phyloP scores from a whole-genome alignment of 2,888 invertebrate genomes.

The Rosalia funebris region DNA sequence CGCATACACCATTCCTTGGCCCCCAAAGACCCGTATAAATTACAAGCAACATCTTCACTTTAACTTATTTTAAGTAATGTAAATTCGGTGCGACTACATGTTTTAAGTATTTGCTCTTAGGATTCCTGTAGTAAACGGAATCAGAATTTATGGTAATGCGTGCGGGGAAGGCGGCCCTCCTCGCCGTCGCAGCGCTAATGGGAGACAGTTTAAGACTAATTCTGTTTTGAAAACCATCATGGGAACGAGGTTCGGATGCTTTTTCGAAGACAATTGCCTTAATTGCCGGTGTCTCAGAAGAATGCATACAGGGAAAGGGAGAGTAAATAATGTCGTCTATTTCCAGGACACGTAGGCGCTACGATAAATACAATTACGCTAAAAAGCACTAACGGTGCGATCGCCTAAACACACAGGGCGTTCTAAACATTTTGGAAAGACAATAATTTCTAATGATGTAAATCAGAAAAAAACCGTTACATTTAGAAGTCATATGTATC shows the following conservation, averaged over 20 bases:
- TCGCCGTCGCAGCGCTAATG: slow-evolving; percentile 19
- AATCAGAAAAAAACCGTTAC: too few relatives aligned
- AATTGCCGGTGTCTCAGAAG: neutral
- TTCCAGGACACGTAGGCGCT: too few relatives aligned
- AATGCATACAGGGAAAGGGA: neutral
- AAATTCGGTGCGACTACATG: slow-evolving; percentile 43
- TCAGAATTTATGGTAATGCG: slow-evolving; percentile 33
- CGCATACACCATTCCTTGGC: too few relatives aligned
- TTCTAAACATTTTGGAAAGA: too few relatives aligned
- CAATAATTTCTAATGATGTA: too few relatives aligned
- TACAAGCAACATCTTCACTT: slow-evolving; percentile 42
- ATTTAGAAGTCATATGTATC: too few relatives aligned
- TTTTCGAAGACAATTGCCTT: neutral
- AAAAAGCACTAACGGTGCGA: too few relatives aligned
- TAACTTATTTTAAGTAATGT: slow-evolving; percentile 42
- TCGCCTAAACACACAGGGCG: too few relatives aligned
- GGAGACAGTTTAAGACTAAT: slow-evolving; percentile 24
- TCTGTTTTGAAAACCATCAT: slow-evolving; percentile 17
- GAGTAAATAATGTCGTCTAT: too few relatives aligned
- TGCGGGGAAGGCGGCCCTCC: slow-evolving; percentile 6
- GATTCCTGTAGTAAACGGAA: slow-evolving; percentile 29
- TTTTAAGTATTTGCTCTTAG: slow-evolving; percentile 40
- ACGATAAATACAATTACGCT: too few relatives aligned
- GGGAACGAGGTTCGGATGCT: neutral
- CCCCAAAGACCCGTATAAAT: slow-evolving; percentile 34